Evolutionary conservation across 2,888 invertebrate species (phyloP).

Genomic region (Amaurobius ferox): DNA sequence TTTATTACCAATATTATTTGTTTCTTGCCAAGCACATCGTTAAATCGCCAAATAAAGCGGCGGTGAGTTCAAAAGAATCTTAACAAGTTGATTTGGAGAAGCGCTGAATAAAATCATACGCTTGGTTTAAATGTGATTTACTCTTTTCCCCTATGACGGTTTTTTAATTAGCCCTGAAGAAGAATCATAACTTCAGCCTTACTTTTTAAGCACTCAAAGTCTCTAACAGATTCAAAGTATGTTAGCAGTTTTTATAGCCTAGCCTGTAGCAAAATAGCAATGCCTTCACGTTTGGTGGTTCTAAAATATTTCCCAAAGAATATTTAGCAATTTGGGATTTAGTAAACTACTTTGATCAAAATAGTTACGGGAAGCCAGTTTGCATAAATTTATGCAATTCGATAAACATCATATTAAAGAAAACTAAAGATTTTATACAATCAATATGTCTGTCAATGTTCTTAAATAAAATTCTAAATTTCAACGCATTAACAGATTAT

Average conservation of each 20-base stretch:
- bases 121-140: conserved; percentile 60
- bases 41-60: conserved; percentile 20
- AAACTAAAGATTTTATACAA: no score
- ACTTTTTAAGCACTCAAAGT: conserved; percentile 48
- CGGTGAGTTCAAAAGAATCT: conserved; percentile 1
- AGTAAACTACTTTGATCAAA: conserved; percentile 38
- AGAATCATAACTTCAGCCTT: conserved; percentile 25
- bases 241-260: conserved; percentile 17
- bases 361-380: conserved; percentile 18
- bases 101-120: conserved; percentile 36
- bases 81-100: conserved; percentile 35
- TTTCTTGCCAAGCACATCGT: conserved; percentile 31
- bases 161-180: conserved; percentile 66
- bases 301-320: conserved; percentile 23
- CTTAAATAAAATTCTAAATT: no score
- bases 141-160: conserved; percentile 3
- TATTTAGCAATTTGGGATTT: conserved; percentile 31
- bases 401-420: no score
- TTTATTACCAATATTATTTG: no score
- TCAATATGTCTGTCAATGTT: no score
- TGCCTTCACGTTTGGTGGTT: conserved; percentile 37
- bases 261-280: conserved; percentile 28
- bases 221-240: conserved; percentile 47
- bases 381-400: no score
- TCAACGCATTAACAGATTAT: no score